Conservation (phyloP, 1,140 invertebrate genomes). For the Micrasema minimum region DNA sequence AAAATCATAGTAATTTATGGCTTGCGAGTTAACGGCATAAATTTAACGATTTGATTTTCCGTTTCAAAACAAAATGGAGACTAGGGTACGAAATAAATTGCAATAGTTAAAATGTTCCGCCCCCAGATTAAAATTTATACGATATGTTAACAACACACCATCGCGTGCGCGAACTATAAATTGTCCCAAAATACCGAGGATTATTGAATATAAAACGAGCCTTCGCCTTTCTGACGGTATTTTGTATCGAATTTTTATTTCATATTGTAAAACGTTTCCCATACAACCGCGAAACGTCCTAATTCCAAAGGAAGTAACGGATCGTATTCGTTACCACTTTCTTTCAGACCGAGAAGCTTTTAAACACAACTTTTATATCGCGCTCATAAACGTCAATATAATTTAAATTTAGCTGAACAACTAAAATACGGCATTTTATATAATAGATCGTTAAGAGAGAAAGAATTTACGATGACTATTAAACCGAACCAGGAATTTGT, state of each 20-base stretch:
- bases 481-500: too few species aligned
- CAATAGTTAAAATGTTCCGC: slow-evolving; percentile 1
- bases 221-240: slow-evolving; percentile 13
- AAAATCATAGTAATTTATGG: too few species aligned
- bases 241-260: slow-evolving; percentile 19
- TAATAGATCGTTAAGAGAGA: slow-evolving; percentile 12
- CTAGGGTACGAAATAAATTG: too few species aligned
- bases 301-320: neutral
- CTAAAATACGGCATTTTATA: slow-evolving; percentile 5
- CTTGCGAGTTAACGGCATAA: too few species aligned
- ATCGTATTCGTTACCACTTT: slow-evolving; percentile 23
- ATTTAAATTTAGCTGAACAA: slow-evolving; percentile 13
- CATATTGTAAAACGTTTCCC: slow-evolving; percentile 21
- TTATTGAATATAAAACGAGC: slow-evolving; percentile 40
- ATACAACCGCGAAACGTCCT: neutral
- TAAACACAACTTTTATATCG: slow-evolving; percentile 26
- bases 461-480: too few species aligned
- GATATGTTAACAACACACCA: slow-evolving; percentile 29
- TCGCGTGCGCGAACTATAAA: slow-evolving; percentile 37
- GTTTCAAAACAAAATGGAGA: too few species aligned
- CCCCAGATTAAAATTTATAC: slow-evolving; percentile 25
- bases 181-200: slow-evolving; percentile 33
- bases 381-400: slow-evolving; percentile 33
- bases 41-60: too few species aligned
- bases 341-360: slow-evolving; percentile 13